phyloP scores from a whole-genome alignment of 2,888 invertebrate genomes.

The Mystacides longicornis region DNA sequence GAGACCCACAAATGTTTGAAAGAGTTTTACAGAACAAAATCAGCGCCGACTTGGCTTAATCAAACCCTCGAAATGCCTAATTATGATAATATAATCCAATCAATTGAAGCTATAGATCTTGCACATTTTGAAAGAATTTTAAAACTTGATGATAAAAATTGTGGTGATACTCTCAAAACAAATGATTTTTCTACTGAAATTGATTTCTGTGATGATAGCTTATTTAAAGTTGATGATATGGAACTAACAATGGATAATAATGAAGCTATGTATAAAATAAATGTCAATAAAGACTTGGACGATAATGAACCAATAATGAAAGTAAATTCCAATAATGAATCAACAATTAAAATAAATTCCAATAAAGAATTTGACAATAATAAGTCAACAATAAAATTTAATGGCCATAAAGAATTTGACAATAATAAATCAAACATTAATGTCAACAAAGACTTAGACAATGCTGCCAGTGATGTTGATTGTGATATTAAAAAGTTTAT shows the following conservation, averaged over 20 bases:
- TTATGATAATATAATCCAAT: slow-evolving; percentile 1
- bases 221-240: background rate
- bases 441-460: background rate
- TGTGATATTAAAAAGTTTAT: background rate
- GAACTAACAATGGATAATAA: background rate
- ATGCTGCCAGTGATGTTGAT: background rate
- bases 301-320: too few relatives aligned
- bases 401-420: background rate
- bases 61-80: slow-evolving; percentile 5
- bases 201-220: background rate
- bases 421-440: background rate
- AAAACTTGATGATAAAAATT: background rate
- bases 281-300: background rate
- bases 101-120: background rate
- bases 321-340: too few relatives aligned
- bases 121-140: background rate
- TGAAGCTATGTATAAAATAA: background rate
- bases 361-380: too few relatives aligned
- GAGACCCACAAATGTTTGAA: background rate
- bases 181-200: background rate
- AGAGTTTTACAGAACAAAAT: too few relatives aligned
- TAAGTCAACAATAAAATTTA: background rate
- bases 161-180: background rate
- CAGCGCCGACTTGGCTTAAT: slow-evolving; percentile 8
- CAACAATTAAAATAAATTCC: too few relatives aligned